A percentile compares a stretch with the other conserved stretches of the same genome.
Evolutionary conservation across 2,113 vertebrate species (phyloP).

Genomic region (Bambusicola thoracicus): DNA sequence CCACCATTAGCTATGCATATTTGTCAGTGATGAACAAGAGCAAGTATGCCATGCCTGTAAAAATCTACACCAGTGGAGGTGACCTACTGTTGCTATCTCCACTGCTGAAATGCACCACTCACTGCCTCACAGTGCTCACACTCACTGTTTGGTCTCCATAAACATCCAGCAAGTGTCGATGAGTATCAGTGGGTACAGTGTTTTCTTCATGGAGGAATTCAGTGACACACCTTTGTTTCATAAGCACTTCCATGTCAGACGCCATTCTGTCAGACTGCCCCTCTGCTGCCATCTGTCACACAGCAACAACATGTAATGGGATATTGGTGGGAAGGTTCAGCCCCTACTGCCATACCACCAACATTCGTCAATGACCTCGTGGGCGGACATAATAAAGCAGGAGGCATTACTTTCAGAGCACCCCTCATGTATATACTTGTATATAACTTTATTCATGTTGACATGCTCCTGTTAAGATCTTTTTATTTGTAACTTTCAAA

Average conservation of each 20-base stretch:
- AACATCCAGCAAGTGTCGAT: background rate
- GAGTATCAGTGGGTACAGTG: background rate
- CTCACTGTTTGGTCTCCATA: no score
- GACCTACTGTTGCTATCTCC: no score
- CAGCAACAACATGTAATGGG: background rate
- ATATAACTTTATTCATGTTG: slow-evolving; percentile 11
- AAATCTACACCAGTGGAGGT: no score
- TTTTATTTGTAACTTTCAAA: slow-evolving; percentile 51
- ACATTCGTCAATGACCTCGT: background rate
- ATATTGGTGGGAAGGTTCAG: background rate
- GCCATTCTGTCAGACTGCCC: background rate
- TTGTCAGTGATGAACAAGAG: no score
- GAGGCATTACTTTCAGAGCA: background rate
- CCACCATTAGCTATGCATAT: no score
- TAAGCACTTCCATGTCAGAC: background rate
- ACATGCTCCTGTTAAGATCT: slow-evolving; percentile 2
- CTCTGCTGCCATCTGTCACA: background rate
- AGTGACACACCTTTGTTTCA: background rate
- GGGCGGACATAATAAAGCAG: background rate
- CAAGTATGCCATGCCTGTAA: no score
- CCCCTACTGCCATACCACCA: background rate
- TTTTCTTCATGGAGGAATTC: background rate
- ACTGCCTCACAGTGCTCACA: no score
- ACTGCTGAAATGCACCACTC: no score
- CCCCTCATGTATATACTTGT: background rate